Evolutionary conservation across 2,113 vertebrate genomes (phyloP), one percentile per base, ranked within the genome.

Genomic region (Brachyhypopomus gauderio): DNA sequence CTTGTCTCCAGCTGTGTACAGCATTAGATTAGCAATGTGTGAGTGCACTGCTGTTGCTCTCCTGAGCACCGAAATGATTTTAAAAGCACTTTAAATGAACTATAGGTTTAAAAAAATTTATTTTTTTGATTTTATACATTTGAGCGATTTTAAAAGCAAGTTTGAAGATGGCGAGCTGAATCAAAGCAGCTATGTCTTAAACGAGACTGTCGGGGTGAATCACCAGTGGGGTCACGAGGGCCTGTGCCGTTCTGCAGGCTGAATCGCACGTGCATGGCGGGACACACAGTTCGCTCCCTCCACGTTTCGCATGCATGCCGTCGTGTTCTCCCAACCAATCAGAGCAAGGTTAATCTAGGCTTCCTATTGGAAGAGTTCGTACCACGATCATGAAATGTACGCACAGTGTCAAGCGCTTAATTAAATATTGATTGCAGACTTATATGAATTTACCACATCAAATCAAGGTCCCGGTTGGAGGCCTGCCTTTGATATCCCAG

Each of bases 371-470:
- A 88, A 81, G 82, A 84, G 85, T 88, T 92, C 88, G 85, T 88
- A 86, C 84, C 58, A 81, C 86, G 86, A 82, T 90, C 87, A 90
- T 90, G 83, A 91, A 91, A 90, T 88, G 85, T 80, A 92, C 85
- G 84, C 88, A 88, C 72, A 86, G 86, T 89, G 88, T 89, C 55
- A 74, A 91, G 88, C 86, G 78, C 88, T 90, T 92, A 88, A 91
- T 93, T 88, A 91, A 92, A 91, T 91, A 93, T 92, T 92, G 89
- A 93, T 92, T 89, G 83, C 83, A 83, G 87, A 87, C 89, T 92
- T 93, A 86, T 89, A 88, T 88, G 86, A 91, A 87, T 93, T 91
- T 91, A 89, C 86, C 86, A 88, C 88, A 88, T 91, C 86, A 91
- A 89, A 91, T 90, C 75, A 78, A 73, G 86, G 60, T 84, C 87